Evolutionary conservation across 2,113 vertebrate species (phyloP), one percentile per base, ranked within the genome.

Genomic region (Calyptommatus sinebrachiatus): DNA sequence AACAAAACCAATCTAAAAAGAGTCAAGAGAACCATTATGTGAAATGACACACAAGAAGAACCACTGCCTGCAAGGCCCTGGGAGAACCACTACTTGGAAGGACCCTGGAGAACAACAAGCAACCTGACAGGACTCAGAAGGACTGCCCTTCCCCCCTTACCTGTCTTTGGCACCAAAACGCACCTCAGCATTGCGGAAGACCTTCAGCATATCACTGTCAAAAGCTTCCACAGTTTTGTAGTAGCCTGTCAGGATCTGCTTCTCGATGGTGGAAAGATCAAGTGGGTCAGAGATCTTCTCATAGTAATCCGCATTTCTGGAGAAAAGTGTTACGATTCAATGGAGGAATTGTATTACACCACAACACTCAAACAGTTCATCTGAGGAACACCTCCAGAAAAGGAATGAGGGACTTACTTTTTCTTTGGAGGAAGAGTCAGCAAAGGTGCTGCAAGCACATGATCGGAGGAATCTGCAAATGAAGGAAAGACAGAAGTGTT

Each of bases 171-270:
- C 86, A 18, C 48, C 7, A 3, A 16, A 3, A 22, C 95, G 90
- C 93, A 99, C 98, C 97, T 99, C 98, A 18, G 98, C 97, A 1
- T 99, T 99, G 79, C 97, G 95, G 91, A 99, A 99, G 79, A 99
- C 98, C 92, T 99, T 99, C 78, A 99, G 96, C 98, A 99, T 99
- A 92, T 99, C 98, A 0, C 97, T 94, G 86, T 99, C 98, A 50
- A 99, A 99, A 45, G 97, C 96, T 88, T 99, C 98, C 70, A 98
- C 98, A 0, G 98, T 99, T 91, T 99, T 99, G 83, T 99, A 99
- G 79, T 98, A 96, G 61, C 98, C 98, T 0, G 95, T 97, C 89
- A 99, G 94, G 91, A 99, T 99, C 89, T 99, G 98, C 87, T 99
- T 99, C 90, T 99, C 98, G 18, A 99, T 98, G 20, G 97, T 99